A percentile compares a stretch with the other conserved stretches of the same genome.
Conservation (phyloP, 2,113 vertebrate species). For the Ameiurus melas region DNA sequence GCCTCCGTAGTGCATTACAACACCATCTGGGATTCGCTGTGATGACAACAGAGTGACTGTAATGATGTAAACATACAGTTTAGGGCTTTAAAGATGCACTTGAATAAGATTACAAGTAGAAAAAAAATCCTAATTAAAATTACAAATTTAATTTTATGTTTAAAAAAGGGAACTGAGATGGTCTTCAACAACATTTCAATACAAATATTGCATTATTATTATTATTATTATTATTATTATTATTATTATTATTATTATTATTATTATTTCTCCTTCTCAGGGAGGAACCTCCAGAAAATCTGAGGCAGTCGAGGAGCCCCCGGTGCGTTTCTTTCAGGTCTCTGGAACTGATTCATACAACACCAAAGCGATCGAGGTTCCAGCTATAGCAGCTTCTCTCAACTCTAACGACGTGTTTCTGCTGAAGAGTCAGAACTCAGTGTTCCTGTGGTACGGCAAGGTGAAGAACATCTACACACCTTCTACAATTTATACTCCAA, state of each 20-base stretch:
- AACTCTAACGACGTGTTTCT: slow-evolving; percentile 90
- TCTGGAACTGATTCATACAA: slow-evolving; percentile 74
- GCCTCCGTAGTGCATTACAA: too few species aligned
- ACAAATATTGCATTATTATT: too few species aligned
- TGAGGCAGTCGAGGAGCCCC: slow-evolving; percentile 70
- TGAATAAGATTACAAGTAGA: too few species aligned
- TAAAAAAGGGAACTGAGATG: too few species aligned
- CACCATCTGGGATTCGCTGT: too few species aligned
- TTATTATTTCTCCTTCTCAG: slow-evolving; percentile 58
- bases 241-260: neutral
- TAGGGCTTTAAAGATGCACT: too few species aligned
- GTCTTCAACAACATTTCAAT: too few species aligned
- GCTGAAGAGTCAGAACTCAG: slow-evolving; percentile 70
- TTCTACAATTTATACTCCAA: neutral
- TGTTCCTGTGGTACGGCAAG: slow-evolving; percentile 89
- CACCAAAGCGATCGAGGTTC: slow-evolving; percentile 77
- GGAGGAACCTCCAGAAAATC: slow-evolving; percentile 83
- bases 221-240: too few species aligned
- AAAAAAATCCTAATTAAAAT: too few species aligned
- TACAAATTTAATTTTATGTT: too few species aligned
- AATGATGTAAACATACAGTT: too few species aligned
- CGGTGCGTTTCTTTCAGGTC: slow-evolving; percentile 83
- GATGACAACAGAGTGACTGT: too few species aligned
- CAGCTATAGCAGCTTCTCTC: slow-evolving; percentile 73
- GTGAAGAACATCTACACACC: slow-evolving; percentile 61